Evolutionary conservation across 1,140 invertebrate species (phyloP), one percentile per base, ranked within the genome.

Genomic region (Philaenus spumarius): DNA sequence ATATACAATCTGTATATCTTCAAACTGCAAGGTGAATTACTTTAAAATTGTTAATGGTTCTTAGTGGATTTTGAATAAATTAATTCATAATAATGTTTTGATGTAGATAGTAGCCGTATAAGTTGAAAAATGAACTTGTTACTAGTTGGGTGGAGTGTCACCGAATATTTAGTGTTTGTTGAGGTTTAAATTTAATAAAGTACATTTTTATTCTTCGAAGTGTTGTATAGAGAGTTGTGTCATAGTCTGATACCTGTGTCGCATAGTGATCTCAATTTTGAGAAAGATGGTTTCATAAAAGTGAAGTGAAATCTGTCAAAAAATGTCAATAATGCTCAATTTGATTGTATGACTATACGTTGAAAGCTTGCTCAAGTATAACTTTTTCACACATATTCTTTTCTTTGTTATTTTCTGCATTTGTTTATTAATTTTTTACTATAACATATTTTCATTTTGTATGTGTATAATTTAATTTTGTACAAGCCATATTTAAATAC

Each of bases 1-100:
- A 61, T 47, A 67, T 55, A 39, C 35, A 52, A 34, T 40, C 60
- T 43, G 42, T 57, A 11, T 67, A 67, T 59, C 47, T 67, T 0
- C 52, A 65, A 51, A 64, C 65, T 11, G 58, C 65, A 17, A 65
- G 60, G 63, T 65, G 53, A 56, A 60, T 50, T 17, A n/a, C 12
- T 17, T 7, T 35, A 24, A 22, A 22, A 22, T 19, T 47, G 7
- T 7, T 15, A 20, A 20, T 20, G 15, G 17, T 14, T 3, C 2
- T 23, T 3, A 47, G 4, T 5, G 5, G 5, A 5, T 7, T 47
- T 47, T 24, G 5, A 3, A 7, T 20, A 20, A 26, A 1, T n/a
- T n/a, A n/a, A n/a, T n/a, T n/a, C n/a, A 56, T 26, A 9, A 15
- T 11, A 20, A 23, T 26, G 6, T 9, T 56, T 43, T 56, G 22